Conservation (phyloP, 2,113 vertebrate species). For the Delphinapterus leucas region DNA sequence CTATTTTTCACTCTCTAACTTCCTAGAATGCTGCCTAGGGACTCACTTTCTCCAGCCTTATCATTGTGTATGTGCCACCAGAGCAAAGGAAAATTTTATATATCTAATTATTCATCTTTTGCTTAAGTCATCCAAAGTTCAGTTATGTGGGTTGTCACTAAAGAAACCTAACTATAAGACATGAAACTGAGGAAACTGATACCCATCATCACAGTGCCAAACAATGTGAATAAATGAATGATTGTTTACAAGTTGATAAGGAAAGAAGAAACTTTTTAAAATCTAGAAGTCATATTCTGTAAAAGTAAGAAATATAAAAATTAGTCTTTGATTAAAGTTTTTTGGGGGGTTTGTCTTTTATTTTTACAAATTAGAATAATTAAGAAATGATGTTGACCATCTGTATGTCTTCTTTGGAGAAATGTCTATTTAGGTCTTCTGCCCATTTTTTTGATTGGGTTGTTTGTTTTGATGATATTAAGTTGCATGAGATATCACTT, state of each 20-base stretch:
- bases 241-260: not conserved
- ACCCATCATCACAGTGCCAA: not conserved
- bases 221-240: not conserved
- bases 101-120: not conserved
- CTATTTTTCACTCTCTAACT: not conserved
- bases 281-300: not conserved
- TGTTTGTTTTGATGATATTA: too few species aligned
- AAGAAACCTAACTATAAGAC: not conserved
- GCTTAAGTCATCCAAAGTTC: not conserved
- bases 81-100: not conserved
- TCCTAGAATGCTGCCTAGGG: not conserved
- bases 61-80: not conserved
- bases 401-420: not conserved
- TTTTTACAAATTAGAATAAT: not conserved
- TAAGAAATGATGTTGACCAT: not conserved
- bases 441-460: not conserved
- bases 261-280: not conserved
- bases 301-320: not conserved
- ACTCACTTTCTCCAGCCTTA: not conserved
- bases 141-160: not conserved
- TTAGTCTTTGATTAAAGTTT: not conserved
- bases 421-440: not conserved
- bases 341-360: not conserved
- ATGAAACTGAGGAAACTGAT: not conserved
- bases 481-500: not conserved